These are phyloP conservation scores for Artemisiospiza belli DNA, from an alignment of 2,113 vertebrate species.

Conservation along the genomic window DNA sequence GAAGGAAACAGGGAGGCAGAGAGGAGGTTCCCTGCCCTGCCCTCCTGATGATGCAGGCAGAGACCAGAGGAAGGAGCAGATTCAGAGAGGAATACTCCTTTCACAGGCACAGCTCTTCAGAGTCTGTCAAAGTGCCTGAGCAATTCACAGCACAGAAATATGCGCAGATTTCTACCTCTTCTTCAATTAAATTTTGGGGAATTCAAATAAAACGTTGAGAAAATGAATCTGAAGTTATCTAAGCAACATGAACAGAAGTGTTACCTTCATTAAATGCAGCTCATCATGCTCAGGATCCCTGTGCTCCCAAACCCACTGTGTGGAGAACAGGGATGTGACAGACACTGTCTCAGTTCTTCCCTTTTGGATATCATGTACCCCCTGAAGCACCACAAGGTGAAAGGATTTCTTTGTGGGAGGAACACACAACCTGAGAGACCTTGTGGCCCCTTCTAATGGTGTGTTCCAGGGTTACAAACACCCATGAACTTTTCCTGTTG, in stretches of 20 bases:
- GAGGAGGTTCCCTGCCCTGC: not conserved
- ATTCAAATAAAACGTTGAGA: not conserved
- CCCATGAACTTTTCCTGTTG: not conserved
- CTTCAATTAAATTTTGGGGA: not conserved
- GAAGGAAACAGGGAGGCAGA: not conserved
- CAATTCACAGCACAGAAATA: not conserved
- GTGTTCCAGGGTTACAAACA: not conserved
- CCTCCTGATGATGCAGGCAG: not conserved
- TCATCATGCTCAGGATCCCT: not conserved
- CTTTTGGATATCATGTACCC: not conserved
- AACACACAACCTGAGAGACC: not conserved
- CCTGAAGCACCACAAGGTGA: not conserved
- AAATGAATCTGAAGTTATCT: not conserved
- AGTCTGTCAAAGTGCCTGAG: not conserved
- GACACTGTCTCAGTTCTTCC: not conserved
- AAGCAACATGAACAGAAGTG: not conserved
- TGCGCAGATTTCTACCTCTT: not conserved
- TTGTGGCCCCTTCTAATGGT: not conserved
- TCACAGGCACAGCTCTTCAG: not conserved
- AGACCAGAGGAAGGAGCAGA: not conserved
- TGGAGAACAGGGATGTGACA: not conserved
- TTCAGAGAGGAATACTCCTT: not conserved
- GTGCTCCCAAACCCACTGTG: not conserved
- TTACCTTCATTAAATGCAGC: not conserved
- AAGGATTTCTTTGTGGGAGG: not conserved